Evolutionary conservation across 2,888 invertebrate species (phyloP), one percentile per base, ranked within the genome.

Genomic region (Ashinkailepas kermadecensis): DNA sequence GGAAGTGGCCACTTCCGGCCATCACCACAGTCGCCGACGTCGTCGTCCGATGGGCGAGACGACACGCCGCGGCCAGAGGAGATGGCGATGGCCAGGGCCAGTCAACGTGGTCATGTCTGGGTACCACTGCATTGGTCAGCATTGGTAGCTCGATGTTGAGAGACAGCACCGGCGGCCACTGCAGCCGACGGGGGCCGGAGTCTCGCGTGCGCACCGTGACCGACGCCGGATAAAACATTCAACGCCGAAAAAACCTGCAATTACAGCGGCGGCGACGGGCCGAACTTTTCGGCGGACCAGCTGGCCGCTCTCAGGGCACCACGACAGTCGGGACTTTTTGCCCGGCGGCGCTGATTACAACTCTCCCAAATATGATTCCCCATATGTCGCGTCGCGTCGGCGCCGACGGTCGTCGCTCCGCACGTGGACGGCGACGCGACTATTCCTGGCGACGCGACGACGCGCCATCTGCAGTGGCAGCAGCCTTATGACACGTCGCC

Each of bases 271-370:
- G 59, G 59, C 59, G 74, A 21, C 54, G 21, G 74, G 54, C 56
- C 23, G 74, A 74, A 18, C 56, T 74, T 74, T 74, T 56, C 56
- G 54, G 54, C 74, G 74, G 12, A 7, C 74, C 74, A 74, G 74
- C 74, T 74, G 74, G 0, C 21, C 56, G 74, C 56, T 74, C 74
- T 74, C 74, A 74, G 74, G 74, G 21, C 56, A 4, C 13, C 74
- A 54, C 74, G 54, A 56, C 74, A 74, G 54, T 74, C 74, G 74
- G 21, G 10, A 18, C 39, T 74, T 74, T 74, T 74, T 74, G 74
- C 74, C 54, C 74, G 54, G 9, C 54, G 74, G 56, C 74, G 74
- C 74, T 74, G 74, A 74, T 74, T 74, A 74, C 74, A 74, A 74
- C 54, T 74, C 74, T 74, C 1, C 54, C 74, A 56, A 74, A 74